Percentiles rank a stretch among this genome's conserved stretches.
Evolutionary conservation across 2,113 vertebrate species (phyloP).

Genomic region (Nothobranchius furzeri): DNA sequence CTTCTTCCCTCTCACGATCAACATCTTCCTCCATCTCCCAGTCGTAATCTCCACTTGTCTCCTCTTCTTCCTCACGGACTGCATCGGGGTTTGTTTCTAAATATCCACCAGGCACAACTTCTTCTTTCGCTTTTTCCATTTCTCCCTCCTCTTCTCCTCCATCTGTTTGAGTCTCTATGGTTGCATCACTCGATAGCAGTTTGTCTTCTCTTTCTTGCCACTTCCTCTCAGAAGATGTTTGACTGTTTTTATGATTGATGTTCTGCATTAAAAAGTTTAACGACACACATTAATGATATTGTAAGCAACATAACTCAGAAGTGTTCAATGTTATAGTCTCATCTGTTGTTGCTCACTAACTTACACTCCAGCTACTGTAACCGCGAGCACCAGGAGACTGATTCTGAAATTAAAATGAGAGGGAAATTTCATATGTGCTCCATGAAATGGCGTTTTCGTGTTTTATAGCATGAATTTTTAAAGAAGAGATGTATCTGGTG

Average conservation of each 20-base stretch:
- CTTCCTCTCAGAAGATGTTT: background rate
- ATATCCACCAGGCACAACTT: background rate
- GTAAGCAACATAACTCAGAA: background rate
- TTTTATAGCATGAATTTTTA: conserved; percentile 6
- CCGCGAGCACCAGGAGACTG: conserved; percentile 63
- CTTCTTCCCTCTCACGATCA: conserved; percentile 59
- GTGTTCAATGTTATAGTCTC: background rate
- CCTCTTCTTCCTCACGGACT: conserved; percentile 57
- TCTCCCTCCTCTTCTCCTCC: conserved; percentile 15
- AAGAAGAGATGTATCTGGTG: background rate
- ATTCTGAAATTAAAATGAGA: conserved; percentile 45
- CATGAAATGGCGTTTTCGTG: conserved; percentile 16
- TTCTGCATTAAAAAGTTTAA: conserved; percentile 42
- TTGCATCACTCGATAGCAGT: conserved; percentile 21
- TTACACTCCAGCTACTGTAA: conserved; percentile 63
- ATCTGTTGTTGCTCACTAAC: conserved; percentile 17
- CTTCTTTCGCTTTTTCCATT: conserved; percentile 7
- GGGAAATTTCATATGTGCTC: background rate
- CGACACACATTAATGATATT: background rate
- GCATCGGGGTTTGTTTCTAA: conserved; percentile 24
- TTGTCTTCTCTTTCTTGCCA: conserved; percentile 10
- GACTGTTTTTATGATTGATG: conserved; percentile 40
- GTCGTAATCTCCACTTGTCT: conserved; percentile 63
- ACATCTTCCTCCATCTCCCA: conserved; percentile 62
- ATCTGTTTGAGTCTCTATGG: conserved; percentile 9